These are phyloP conservation scores for Patella caerulea DNA, from an alignment of 2,888 invertebrate species.

Conservation along the genomic window DNA sequence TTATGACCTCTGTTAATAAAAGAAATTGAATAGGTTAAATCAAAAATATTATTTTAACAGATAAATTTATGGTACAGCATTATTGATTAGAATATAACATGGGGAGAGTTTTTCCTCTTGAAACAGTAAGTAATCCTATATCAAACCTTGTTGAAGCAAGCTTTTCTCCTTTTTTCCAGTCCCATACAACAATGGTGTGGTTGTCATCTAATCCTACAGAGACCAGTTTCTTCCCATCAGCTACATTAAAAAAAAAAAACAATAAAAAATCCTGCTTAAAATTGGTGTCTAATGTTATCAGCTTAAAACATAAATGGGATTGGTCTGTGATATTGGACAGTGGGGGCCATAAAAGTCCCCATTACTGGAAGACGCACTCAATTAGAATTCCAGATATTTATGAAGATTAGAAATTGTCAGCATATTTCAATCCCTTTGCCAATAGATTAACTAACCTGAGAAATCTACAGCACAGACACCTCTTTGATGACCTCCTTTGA, in stretches of 20 bases:
- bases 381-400: too few species aligned
- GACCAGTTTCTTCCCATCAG: slow-evolving; percentile 71
- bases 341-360: too few species aligned
- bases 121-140: too few species aligned
- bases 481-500: slow-evolving; percentile 71
- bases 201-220: slow-evolving; percentile 72
- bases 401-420: too few species aligned
- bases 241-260: slow-evolving; percentile 41
- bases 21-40: background rate
- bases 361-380: too few species aligned
- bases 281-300: background rate
- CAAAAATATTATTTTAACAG: slow-evolving; percentile 2
- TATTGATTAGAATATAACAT: background rate
- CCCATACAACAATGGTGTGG: slow-evolving; percentile 72
- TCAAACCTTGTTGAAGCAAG: slow-evolving; percentile 71
- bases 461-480: slow-evolving; percentile 72
- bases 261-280: background rate
- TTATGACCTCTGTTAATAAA: slow-evolving; percentile 70
- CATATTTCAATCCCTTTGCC: too few species aligned
- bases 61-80: background rate
- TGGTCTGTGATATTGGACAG: too few species aligned
- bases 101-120: background rate
- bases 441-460: slow-evolving; percentile 58
- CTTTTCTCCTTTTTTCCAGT: slow-evolving; percentile 73
- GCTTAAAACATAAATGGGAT: background rate